Percentiles rank a stretch among this genome's conserved stretches.
These are phyloP conservation scores for Istiophorus platypterus DNA, from an alignment of 2,113 vertebrate species.

Conservation along the genomic window DNA sequence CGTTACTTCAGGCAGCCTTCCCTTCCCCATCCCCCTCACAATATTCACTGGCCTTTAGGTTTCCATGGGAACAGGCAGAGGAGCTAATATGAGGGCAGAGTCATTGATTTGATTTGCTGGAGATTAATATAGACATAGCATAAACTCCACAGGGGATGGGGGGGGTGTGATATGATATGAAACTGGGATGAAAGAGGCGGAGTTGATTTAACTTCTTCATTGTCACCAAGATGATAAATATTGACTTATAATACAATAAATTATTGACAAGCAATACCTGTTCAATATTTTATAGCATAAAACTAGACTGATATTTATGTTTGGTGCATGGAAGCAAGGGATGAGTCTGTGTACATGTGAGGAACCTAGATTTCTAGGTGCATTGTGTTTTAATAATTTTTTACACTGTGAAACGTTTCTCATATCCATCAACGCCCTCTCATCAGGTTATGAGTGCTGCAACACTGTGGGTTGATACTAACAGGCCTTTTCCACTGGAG, in stretches of 20 bases:
- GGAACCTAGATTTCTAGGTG: background rate
- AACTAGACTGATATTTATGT: background rate
- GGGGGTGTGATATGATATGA: constrained; percentile 4
- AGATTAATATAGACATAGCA: constrained; percentile 69
- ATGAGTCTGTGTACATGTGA: background rate
- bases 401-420: background rate
- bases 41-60: constrained; percentile 68
- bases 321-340: background rate
- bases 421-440: background rate
- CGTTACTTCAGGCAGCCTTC: constrained; percentile 20
- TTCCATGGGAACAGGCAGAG: constrained; percentile 72
- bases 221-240: constrained; percentile 38
- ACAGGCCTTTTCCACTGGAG: background rate
- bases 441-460: background rate
- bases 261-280: constrained; percentile 20
- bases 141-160: constrained; percentile 34
- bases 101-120: constrained; percentile 71
- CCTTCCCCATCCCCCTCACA: background rate
- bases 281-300: constrained; percentile 17
- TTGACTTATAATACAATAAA: constrained; percentile 19
- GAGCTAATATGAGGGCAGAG: constrained; percentile 64
- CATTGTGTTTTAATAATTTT: background rate
- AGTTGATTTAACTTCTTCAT: constrained; percentile 27
- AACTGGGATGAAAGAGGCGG: constrained; percentile 1
- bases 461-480: background rate